A percentile compares a stretch with the other conserved stretches of the same genome.
phyloP scores from a whole-genome alignment of 1,140 invertebrate genomes.

The Brachionus paranguensis region DNA sequence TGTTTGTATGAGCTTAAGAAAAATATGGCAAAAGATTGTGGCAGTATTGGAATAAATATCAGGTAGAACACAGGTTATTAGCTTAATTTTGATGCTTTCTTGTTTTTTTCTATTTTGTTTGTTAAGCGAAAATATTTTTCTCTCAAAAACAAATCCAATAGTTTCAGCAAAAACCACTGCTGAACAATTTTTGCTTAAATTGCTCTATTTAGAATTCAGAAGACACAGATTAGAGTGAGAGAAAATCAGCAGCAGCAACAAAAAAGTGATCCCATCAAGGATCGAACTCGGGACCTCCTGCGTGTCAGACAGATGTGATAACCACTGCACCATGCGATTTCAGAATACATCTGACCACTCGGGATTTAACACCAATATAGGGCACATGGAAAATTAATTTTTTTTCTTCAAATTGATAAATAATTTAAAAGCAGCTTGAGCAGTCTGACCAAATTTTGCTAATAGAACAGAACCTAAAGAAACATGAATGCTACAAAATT shows the following conservation, averaged over 20 bases:
- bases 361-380: neutral
- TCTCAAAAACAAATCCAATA: neutral
- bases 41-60: neutral
- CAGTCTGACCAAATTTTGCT: neutral
- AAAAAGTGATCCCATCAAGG: neutral
- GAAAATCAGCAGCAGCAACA: neutral
- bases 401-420: neutral
- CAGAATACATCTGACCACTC: neutral
- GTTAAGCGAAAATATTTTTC: neutral
- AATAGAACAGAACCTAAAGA: conserved; percentile 5
- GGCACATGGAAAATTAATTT: neutral
- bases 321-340: neutral
- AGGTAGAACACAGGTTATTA: neutral
- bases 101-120: neutral
- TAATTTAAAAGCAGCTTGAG: neutral
- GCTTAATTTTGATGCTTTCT: neutral
- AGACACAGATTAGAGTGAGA: neutral
- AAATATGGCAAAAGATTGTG: neutral
- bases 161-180: neutral
- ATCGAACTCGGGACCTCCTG: neutral
- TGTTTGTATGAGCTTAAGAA: neutral
- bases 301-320: neutral
- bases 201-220: neutral
- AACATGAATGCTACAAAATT: neutral
- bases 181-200: neutral